Conservation (phyloP, 2,797 vertebrate species). For the Tokudaia muenninki region DNA sequence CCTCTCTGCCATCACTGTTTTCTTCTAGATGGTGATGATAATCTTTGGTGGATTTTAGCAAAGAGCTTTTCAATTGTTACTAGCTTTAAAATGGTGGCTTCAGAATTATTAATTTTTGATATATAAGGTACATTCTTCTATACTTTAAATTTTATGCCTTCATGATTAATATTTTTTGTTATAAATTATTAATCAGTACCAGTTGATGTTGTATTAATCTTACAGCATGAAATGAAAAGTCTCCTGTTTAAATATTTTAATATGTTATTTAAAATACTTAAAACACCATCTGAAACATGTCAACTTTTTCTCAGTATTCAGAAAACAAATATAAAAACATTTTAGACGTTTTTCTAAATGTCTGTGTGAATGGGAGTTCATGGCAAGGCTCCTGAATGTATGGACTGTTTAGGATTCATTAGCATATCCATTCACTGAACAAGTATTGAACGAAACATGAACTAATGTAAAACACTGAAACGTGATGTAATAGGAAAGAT, state of each 20-base stretch:
- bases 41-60: conserved; percentile 48
- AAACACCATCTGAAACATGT: conserved; percentile 35
- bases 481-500: not conserved
- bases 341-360: conserved; percentile 56
- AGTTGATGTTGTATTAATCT: conserved; percentile 46
- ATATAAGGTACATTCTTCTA: conserved; percentile 38
- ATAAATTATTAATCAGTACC: conserved; percentile 37
- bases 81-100: conserved; percentile 52
- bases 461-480: not conserved
- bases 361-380: conserved; percentile 11
- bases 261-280: conserved; percentile 63
- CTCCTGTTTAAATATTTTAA: conserved; percentile 39
- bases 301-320: conserved; percentile 40
- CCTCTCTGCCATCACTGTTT: not conserved
- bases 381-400: not conserved
- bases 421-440: conserved; percentile 26
- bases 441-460: conserved; percentile 20
- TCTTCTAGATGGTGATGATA: not conserved
- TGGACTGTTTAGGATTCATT: conserved; percentile 19
- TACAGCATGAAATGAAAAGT: conserved; percentile 52
- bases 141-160: conserved; percentile 49
- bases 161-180: conserved; percentile 58
- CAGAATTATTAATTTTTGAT: conserved; percentile 53
- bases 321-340: conserved; percentile 42
- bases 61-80: not conserved